Evolutionary conservation across 2,113 vertebrate genomes (phyloP).

Genomic region (Saccopteryx bilineata): DNA sequence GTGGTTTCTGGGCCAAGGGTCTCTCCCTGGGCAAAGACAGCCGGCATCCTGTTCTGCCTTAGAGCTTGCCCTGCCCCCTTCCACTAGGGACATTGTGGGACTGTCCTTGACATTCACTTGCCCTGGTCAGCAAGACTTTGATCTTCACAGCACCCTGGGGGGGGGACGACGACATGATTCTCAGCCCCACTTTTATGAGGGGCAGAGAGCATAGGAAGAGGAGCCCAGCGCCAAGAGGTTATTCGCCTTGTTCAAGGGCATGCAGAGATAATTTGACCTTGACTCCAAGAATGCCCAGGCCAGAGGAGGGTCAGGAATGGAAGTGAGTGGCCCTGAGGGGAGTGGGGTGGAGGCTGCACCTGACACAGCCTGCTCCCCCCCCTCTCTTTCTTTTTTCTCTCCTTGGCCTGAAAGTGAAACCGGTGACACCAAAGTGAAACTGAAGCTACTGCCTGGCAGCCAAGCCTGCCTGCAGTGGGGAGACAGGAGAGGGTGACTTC

Average conservation of each 20-base stretch:
- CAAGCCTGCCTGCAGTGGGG: neutral
- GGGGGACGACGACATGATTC: neutral
- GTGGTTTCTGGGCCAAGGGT: conserved; percentile 55
- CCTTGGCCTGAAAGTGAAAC: conserved; percentile 77
- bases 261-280: neutral
- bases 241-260: neutral
- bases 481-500: neutral
- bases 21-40: neutral
- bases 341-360: neutral
- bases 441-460: neutral
- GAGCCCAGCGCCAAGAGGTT: neutral
- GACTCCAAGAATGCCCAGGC: neutral
- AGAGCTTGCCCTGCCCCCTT: neutral
- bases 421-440: conserved; percentile 63
- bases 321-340: neutral
- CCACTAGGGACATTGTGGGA: neutral
- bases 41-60: conserved; percentile 2
- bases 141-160: neutral
- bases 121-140: neutral
- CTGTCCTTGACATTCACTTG: neutral
- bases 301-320: neutral
- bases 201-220: neutral
- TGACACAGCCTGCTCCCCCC: neutral
- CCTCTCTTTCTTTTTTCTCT: neutral
- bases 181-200: neutral